Evolutionary conservation across 2,797 vertebrate genomes (phyloP), one percentile per base, ranked within the genome.

Genomic region (Parotocinclus haroldoi): DNA sequence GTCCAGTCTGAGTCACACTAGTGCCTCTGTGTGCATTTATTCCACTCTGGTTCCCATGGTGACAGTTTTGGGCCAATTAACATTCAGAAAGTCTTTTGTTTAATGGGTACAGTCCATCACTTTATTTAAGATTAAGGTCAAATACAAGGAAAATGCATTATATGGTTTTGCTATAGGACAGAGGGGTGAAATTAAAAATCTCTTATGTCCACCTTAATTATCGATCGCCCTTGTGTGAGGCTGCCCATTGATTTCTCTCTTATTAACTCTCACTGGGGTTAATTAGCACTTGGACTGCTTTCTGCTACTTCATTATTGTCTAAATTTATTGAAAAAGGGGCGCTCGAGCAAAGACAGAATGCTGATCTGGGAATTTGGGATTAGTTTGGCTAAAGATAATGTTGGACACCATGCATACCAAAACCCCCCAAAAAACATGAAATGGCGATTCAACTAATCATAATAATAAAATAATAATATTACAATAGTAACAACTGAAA

Each of bases 201-300:
- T 60, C 58, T 60, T 64, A 52, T 54, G 67, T 60, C 52, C 56
- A 65, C 57, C 63, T 19, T 40, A 66, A 66, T 59, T 19, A 52
- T 68, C 65, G 69, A 71, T 66, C 73, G 69, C 73, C 69, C 58
- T 75, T 74, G 66, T 61, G 14, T 48, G 37, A 56, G 44, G 53
- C 57, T 72, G 66, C 14, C 42, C 57, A 75, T 70, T 68, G 80
- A 79, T 81, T 73, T 61, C 38, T 51, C 19, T 60, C 63, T 71
- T 17, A 39, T 75, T 46, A 46, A 46, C 45, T 46, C 45, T 71
- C 64, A 63, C 37, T 9, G 39, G 27, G 76, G 76, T 76, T 77
- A 76, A 78, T 78, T 67, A 77, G 70, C 60, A 69, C 56, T 58
- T 63, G 60, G 63, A 63, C 59, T 12, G 27, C 67, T 64, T 52